Evolutionary conservation across 2,797 vertebrate species (phyloP), one percentile per base, ranked within the genome.

Genomic region (Rhodeus uyekii): DNA sequence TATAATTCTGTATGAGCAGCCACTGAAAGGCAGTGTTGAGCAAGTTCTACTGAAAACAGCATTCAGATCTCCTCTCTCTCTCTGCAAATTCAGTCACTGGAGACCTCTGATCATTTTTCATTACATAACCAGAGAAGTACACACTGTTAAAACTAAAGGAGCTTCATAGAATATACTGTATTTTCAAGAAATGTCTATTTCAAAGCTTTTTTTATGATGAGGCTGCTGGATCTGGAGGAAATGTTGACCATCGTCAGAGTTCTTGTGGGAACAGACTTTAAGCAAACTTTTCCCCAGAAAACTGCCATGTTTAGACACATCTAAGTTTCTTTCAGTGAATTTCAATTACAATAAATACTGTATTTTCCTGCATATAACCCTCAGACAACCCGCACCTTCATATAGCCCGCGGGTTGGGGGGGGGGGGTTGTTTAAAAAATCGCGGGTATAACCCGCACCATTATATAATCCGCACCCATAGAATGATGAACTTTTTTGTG

Each of bases 1-100:
- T 36, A 36, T 36, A 24, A 82, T 46, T 27, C 38, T 55, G 36
- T 29, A 42, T 58, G 68, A 67, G 61, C 68, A 48, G 36, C 82
- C 82, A 75, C 82, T 67, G 50, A 27, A 74, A 74, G 82, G 82
- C 82, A 84, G 82, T 80, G 71, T 84, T 74, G 76, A 46, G 76
- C 82, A 79, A 48, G 32, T 44, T 74, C 65, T 55, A 38, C 80
- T 34, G 22, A 55, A 65, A 76, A 63, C 19, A 48, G 16, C 16
- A 18, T 46, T 76, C 24, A 73, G 46, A 61, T 72, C 24, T 48
- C 50, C 42, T 32, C 18, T 58, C 82, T 24, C 24, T 74, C 82
- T 64, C 27, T 46, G 42, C 81, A 63, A 72, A 39, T 32, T 67
- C 58, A 65, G 46, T 83, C 69, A 67, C 69, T 67, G 36, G 46